These are phyloP conservation scores for Papilio machaon DNA, from an alignment of 1,140 invertebrate genomes.

Conservation along the genomic window DNA sequence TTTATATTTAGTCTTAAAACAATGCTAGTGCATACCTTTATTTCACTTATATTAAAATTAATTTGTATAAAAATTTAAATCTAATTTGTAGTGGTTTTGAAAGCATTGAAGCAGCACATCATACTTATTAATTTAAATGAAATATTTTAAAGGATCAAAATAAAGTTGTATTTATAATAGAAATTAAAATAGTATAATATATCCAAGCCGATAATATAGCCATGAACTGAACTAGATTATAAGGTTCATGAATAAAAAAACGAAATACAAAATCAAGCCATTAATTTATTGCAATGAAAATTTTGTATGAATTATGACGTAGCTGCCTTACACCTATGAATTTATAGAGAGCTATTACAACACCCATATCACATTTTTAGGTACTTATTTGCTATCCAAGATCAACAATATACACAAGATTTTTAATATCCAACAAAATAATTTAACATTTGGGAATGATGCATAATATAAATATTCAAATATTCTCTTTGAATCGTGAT, in stretches of 20 bases:
- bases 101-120: no score
- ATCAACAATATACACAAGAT: slow-evolving; percentile 74
- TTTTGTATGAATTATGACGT: slow-evolving; percentile 49
- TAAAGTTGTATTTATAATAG: no score
- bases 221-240: neutral
- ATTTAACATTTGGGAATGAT: slow-evolving; percentile 69
- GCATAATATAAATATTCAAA: slow-evolving; percentile 48
- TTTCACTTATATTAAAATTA: no score
- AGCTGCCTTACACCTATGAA: slow-evolving; percentile 62
- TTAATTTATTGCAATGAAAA: slow-evolving; percentile 66
- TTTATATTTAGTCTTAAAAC: neutral
- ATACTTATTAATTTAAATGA: no score
- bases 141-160: no score
- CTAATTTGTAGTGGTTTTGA: no score
- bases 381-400: slow-evolving; percentile 63
- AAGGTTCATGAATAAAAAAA: slow-evolving; percentile 39
- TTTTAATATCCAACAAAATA: slow-evolving; percentile 68
- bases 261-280: slow-evolving; percentile 51
- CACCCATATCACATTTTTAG: slow-evolving; percentile 80
- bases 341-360: slow-evolving; percentile 77
- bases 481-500: slow-evolving; percentile 40
- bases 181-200: no score
- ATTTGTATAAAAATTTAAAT: no score
- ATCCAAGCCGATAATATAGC: no score
- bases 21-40: no score